Percentiles rank a stretch among this genome's conserved stretches.
phyloP scores from a whole-genome alignment of 2,113 vertebrate genomes.

The human (Homo sapiens) region DNA sequence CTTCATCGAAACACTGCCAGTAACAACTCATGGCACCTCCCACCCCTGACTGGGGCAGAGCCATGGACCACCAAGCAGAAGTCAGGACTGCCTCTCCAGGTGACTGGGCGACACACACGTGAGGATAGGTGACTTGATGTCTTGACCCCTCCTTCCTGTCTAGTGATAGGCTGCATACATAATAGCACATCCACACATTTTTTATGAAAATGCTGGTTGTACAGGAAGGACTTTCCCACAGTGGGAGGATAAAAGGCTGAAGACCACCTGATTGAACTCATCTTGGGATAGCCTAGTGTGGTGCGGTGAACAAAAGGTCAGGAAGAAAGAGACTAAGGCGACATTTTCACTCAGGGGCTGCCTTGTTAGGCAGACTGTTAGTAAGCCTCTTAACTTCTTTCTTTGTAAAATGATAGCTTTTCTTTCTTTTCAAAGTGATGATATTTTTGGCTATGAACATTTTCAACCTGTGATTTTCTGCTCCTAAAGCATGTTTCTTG shows the following conservation, averaged over 20 bases:
- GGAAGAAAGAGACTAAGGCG: background rate
- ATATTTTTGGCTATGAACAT: background rate
- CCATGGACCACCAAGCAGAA: fast-evolving
- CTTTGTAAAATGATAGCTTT: background rate
- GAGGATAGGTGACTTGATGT: background rate
- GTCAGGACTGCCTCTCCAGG: background rate
- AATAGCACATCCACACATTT: background rate
- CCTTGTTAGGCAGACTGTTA: background rate
- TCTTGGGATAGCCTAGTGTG: background rate
- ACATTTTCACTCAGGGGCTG: background rate
- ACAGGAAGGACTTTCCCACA: background rate
- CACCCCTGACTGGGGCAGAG: too few relatives aligned
- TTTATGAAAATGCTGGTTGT: background rate
- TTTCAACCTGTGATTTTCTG: background rate
- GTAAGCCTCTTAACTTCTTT: background rate
- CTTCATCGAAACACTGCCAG: fast-evolving
- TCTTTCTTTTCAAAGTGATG: background rate
- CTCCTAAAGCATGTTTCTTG: background rate
- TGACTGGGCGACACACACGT: background rate
- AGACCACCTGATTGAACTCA: too few relatives aligned
- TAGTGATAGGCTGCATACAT: background rate
- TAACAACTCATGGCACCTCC: background rate
- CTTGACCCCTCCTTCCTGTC: background rate
- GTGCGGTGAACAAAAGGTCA: background rate
- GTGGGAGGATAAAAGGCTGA: background rate